These are phyloP conservation scores for Cryptotermes secundus DNA, from an alignment of 1,140 invertebrate genomes.

Conservation along the genomic window DNA sequence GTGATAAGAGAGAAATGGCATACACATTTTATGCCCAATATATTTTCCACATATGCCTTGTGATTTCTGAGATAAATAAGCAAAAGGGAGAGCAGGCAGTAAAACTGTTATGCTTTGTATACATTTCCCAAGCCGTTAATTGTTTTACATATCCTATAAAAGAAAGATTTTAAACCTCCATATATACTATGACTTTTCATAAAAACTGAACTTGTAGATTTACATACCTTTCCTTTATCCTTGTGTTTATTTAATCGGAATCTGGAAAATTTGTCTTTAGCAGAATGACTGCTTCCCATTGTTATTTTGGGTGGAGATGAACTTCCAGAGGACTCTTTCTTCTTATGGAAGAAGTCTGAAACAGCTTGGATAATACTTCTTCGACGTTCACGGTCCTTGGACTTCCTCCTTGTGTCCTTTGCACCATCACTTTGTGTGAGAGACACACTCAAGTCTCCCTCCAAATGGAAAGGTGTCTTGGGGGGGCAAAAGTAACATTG, in stretches of 20 bases:
- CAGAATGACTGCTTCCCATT: conserved; percentile 21
- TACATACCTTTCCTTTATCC: conserved; percentile 65
- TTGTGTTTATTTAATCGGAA: conserved; percentile 64
- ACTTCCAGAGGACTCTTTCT: conserved; percentile 47
- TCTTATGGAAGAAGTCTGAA: conserved; percentile 77
- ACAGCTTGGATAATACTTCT: conserved; percentile 80
- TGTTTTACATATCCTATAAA: too few species aligned
- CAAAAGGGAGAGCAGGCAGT: too few species aligned
- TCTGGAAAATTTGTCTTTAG: conserved; percentile 57
- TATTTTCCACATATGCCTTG: too few species aligned
- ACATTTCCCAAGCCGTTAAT: too few species aligned
- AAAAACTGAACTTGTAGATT: not conserved
- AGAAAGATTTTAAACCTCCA: too few species aligned
- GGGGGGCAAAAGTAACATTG: conserved; percentile 21
- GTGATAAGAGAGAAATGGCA: too few species aligned
- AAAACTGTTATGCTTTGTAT: too few species aligned
- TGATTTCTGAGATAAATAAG: too few species aligned
- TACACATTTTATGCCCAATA: too few species aligned
- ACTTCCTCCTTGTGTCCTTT: conserved; percentile 22
- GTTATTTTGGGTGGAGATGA: conserved; percentile 45
- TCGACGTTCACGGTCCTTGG: conserved; percentile 64
- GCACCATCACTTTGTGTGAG: not conserved
- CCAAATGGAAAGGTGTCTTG: conserved; percentile 23
- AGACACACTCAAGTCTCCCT: not conserved
- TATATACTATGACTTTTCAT: not conserved